Percentiles rank a stretch among this genome's conserved stretches.
Evolutionary conservation across 2,797 vertebrate genomes (phyloP).

Genomic region (Muraenolepis orangiensis): DNA sequence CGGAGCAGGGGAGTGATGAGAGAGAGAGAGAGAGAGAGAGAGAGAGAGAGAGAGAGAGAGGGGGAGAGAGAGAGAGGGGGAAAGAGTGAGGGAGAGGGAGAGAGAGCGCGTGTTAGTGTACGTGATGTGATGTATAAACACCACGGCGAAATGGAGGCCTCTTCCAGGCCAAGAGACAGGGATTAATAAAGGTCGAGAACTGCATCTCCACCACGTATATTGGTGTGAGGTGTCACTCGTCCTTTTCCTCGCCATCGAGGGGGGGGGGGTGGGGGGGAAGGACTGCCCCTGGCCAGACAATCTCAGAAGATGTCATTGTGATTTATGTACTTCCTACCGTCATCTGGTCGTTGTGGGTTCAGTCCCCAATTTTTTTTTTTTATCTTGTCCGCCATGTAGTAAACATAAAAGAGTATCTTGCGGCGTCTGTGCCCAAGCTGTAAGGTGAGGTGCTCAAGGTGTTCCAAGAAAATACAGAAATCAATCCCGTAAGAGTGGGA

Average conservation of each 20-base stretch:
- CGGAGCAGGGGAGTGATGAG: neutral
- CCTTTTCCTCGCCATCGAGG: neutral
- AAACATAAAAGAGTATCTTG: neutral
- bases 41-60: neutral
- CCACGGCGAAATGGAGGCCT: neutral
- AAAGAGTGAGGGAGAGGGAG: neutral
- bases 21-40: neutral
- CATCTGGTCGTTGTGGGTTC: neutral
- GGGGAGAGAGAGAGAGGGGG: too few species aligned
- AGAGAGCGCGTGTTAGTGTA: neutral
- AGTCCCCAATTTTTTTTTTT: neutral
- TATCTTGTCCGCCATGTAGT: neutral
- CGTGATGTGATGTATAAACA: neutral
- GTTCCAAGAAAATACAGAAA: neutral
- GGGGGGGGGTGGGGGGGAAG: too few species aligned
- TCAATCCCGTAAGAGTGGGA: neutral
- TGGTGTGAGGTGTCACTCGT: neutral
- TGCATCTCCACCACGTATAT: neutral
- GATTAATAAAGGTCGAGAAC: neutral
- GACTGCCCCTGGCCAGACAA: neutral
- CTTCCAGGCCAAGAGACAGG: neutral
- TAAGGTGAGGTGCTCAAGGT: neutral
- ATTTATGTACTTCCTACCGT: neutral
- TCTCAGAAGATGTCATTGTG: neutral
- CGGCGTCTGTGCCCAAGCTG: neutral